Percentiles rank a stretch among this genome's conserved stretches.
Evolutionary conservation across 1,140 invertebrate species (phyloP).

Genomic region (Dendrolimus punctatus): DNA sequence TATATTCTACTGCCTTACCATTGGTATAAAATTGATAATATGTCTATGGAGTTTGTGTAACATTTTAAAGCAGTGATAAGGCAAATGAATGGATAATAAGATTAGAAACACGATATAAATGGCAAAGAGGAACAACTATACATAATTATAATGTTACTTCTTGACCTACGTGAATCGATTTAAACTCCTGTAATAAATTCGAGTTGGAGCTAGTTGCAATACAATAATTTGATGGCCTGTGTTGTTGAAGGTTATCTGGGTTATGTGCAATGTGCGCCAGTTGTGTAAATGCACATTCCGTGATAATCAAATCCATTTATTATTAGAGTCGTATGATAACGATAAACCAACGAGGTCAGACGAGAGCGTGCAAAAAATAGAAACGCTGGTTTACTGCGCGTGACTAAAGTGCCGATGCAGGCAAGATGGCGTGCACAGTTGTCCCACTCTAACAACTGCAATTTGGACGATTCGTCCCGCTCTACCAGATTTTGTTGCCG

Average conservation of each 20-base stretch:
- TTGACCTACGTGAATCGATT: too few relatives aligned
- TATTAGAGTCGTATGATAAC: slow-evolving; percentile 64
- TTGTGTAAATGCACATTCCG: slow-evolving; percentile 35
- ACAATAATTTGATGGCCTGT: slow-evolving; percentile 33
- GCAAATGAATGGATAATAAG: too few relatives aligned
- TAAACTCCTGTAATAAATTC: slow-evolving; percentile 8
- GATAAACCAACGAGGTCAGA: slow-evolving; percentile 69
- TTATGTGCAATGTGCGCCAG: slow-evolving; percentile 32
- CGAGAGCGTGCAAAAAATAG: slow-evolving; percentile 66
- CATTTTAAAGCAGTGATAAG: too few relatives aligned
- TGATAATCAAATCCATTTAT: slow-evolving; percentile 58
- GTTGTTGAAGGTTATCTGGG: slow-evolving; percentile 53
- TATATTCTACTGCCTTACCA: too few relatives aligned
- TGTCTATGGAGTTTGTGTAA: too few relatives aligned
- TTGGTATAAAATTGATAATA: too few relatives aligned
- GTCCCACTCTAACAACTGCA: slow-evolving; percentile 35
- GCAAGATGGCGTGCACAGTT: slow-evolving; percentile 50
- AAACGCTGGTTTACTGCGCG: slow-evolving; percentile 61
- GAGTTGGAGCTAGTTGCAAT: slow-evolving; percentile 14
- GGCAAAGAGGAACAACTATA: too few relatives aligned
- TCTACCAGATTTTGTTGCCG: slow-evolving; percentile 45
- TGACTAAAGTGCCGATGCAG: slow-evolving; percentile 62
- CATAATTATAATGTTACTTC: too few relatives aligned
- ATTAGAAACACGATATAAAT: too few relatives aligned
- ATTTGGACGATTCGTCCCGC: slow-evolving; percentile 23